phyloP scores from a whole-genome alignment of 1,140 invertebrate species.

The Limonius californicus region DNA sequence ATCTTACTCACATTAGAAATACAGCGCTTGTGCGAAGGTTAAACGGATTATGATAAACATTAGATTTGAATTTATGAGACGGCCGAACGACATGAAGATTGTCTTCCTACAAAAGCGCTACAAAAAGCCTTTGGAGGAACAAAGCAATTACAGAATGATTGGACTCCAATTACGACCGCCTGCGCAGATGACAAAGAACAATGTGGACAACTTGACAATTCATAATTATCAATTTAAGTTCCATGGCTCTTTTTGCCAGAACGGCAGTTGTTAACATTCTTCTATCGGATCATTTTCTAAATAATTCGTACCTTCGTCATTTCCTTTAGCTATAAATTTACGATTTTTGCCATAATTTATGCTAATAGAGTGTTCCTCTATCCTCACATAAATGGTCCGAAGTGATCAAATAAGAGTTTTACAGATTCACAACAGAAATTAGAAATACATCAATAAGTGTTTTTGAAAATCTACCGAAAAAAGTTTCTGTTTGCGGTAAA shows the following conservation, averaged over 20 bases:
- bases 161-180: conserved; percentile 7
- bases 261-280: background rate
- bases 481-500: background rate
- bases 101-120: background rate
- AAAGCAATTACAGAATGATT: conserved; percentile 18
- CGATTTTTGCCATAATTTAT: too few species aligned
- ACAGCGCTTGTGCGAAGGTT: too few species aligned
- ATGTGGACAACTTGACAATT: conserved; percentile 22
- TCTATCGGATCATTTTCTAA: background rate
- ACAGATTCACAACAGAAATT: background rate
- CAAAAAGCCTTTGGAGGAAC: background rate
- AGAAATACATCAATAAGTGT: background rate
- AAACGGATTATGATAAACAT: too few species aligned
- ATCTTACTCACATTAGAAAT: background rate
- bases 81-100: background rate
- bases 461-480: too few species aligned
- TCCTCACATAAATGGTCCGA: too few species aligned
- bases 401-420: background rate
- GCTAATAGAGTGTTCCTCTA: too few species aligned
- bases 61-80: background rate
- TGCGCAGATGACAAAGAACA: conserved; percentile 12
- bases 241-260: conserved; percentile 4
- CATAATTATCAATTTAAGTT: conserved; percentile 25
- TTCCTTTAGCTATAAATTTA: too few species aligned
- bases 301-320: too few species aligned